These are phyloP conservation scores for Anguilla rostrata DNA, from an alignment of 2,113 vertebrate genomes.

Conservation along the genomic window DNA sequence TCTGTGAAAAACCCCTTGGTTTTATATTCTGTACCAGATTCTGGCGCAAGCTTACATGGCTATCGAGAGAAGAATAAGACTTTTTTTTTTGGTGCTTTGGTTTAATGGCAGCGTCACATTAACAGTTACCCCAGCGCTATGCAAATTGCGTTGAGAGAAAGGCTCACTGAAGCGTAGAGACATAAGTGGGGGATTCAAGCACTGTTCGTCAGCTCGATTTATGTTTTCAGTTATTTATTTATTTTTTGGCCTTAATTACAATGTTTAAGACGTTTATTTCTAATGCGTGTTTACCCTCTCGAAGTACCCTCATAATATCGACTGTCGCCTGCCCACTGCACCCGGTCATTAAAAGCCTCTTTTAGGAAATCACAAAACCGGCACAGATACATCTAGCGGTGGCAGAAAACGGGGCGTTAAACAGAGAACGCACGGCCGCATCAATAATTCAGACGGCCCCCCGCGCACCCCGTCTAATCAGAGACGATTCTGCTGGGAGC, in stretches of 20 bases:
- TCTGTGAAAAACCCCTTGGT: neutral
- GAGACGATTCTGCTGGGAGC: slow-evolving; percentile 51
- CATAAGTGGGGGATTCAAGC: slow-evolving; percentile 50
- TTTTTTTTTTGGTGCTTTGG: slow-evolving; percentile 31
- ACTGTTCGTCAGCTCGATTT: slow-evolving; percentile 41
- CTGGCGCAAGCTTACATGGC: neutral
- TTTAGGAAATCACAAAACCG: slow-evolving; percentile 20
- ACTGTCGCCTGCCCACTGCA: neutral
- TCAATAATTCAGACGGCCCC: slow-evolving; percentile 53
- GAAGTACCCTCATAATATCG: slow-evolving; percentile 35
- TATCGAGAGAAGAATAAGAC: neutral
- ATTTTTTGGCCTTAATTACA: slow-evolving; percentile 61
- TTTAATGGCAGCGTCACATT: slow-evolving; percentile 42
- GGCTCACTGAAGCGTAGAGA: slow-evolving; percentile 23
- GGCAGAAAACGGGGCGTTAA: slow-evolving; percentile 44
- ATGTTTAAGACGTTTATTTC: slow-evolving; percentile 45
- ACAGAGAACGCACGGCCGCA: slow-evolving; percentile 34
- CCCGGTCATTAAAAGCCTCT: slow-evolving; percentile 31
- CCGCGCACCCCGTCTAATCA: slow-evolving; percentile 51
- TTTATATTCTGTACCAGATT: neutral
- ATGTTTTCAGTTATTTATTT: slow-evolving; percentile 35
- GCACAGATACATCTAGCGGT: slow-evolving; percentile 48
- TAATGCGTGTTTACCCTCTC: slow-evolving; percentile 44
- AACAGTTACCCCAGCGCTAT: slow-evolving; percentile 50
- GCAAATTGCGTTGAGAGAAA: slow-evolving; percentile 32